Base-by-base conservation (phyloP, 2,797 vertebrate species). In the Coranthus polyacanthus region DNA sequence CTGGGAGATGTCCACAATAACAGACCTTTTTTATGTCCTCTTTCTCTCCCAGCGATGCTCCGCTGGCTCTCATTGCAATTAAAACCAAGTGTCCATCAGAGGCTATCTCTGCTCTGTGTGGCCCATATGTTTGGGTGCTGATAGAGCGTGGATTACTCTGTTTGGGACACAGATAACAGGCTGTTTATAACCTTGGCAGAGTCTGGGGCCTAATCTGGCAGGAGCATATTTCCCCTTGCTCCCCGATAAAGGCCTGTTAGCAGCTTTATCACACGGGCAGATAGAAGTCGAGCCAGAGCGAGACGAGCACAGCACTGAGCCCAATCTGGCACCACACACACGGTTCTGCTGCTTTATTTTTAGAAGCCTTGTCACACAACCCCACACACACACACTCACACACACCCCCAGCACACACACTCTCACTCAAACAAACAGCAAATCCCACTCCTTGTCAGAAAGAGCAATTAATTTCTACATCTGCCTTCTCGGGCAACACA, bases 171-270 rank as follows among this genome's bases (percentile, higher is more conserved):
- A 90, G 97, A 99, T 99, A 99, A 97, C 93, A 88, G 94, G 95
- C 95, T 97, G 96, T 98, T 98, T 98, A 97, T 98, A 97, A 97
- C 96, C 96, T 97, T 97, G 96, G 96, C 97, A 96, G 94, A 95
- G 95, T 94, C 96, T 92, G 95, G 94, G 94, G 94, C 94, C 95
- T 98, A 99, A 99, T 99, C 97, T 98, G 96, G 93, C 95, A 95
- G 95, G 88, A 97, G 95, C 97, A 99, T 96, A 97, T 98, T 98
- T 97, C 95, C 96, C 95, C 95, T 92, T 79, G 93, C 95, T 94
- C 93, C 90, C 94, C 94, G 97, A 98, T 98, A 98, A 96, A 95
- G 92, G 95, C 93, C 96, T 96, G 95, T 96, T 95, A 95, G 95
- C 94, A 92, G 94, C 93, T 95, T 97, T 97, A 97, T 97, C 96